Percentiles rank a stretch among this genome's conserved stretches.
Evolutionary conservation across 2,888 invertebrate genomes (phyloP).

Genomic region (Noctua pronuba): DNA sequence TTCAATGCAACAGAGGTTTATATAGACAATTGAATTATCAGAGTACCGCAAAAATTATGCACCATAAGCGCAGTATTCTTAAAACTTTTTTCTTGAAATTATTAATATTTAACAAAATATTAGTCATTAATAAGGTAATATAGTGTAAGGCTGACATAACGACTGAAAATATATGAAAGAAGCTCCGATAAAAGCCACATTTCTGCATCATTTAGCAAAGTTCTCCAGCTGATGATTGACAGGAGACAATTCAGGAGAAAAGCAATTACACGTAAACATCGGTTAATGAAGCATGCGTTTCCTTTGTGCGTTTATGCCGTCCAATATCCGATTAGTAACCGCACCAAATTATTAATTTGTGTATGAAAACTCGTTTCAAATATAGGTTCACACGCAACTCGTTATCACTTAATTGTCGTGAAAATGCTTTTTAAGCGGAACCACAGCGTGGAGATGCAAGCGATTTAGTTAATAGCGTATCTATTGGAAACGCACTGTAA

Average conservation of each 20-base stretch:
- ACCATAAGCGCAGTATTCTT: conserved; percentile 82
- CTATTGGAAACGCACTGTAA: conserved; percentile 19
- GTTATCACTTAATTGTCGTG: conserved; percentile 31
- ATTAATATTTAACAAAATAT: conserved; percentile 79
- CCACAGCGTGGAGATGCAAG: conserved; percentile 21
- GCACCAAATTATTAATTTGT: conserved; percentile 22
- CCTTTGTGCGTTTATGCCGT: conserved; percentile 44
- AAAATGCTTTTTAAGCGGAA: conserved; percentile 43
- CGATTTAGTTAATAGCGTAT: conserved; percentile 35
- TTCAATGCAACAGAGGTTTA: conserved; percentile 75
- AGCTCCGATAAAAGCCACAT: conserved; percentile 13
- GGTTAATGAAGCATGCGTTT: conserved; percentile 33
- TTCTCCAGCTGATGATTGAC: background rate
- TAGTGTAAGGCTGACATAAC: conserved; percentile 71
- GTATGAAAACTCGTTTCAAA: conserved; percentile 45
- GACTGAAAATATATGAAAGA: conserved; percentile 67
- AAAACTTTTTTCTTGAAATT: conserved; percentile 75
- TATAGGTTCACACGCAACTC: conserved; percentile 45
- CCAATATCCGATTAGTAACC: conserved; percentile 32
- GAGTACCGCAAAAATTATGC: conserved; percentile 70
- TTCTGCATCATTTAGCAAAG: background rate
- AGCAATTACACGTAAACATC: conserved; percentile 6
- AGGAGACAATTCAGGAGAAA: background rate
- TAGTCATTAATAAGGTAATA: conserved; percentile 77
- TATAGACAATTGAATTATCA: conserved; percentile 71